A percentile compares a stretch with the other conserved stretches of the same genome.
Evolutionary conservation across 2,888 invertebrate genomes (phyloP).

Genomic region (Carcina quercana): DNA sequence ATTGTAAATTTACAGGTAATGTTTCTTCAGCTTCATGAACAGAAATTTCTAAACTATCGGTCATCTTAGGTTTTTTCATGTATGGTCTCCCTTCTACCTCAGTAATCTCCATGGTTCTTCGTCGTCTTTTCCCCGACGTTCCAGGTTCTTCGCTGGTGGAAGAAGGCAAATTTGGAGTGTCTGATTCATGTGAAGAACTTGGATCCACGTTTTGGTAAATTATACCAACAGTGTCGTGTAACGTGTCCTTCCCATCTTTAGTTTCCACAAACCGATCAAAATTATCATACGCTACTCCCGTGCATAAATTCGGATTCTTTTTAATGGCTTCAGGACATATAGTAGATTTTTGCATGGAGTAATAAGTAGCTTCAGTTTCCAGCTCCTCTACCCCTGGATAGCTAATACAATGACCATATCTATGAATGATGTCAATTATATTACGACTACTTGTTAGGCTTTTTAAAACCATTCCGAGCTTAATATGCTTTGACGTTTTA

Average conservation of each 20-base stretch:
- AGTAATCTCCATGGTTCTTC: constrained; percentile 20
- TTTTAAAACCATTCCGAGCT: constrained; percentile 26
- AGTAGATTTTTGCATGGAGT: constrained; percentile 8
- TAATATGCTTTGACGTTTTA: constrained; percentile 25
- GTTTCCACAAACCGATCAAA: background rate
- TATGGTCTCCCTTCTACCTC: constrained; percentile 15
- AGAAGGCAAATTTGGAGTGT: constrained; percentile 11
- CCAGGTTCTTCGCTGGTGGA: constrained; percentile 7
- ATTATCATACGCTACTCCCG: constrained; percentile 15
- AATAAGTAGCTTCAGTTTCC: constrained; percentile 19
- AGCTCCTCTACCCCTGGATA: constrained; percentile 20
- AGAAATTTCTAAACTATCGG: constrained; percentile 14
- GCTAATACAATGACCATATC: constrained; percentile 24
- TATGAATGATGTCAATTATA: constrained; percentile 6
- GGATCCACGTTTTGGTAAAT: constrained; percentile 10
- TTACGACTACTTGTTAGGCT: constrained; percentile 21
- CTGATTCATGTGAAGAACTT: constrained; percentile 8
- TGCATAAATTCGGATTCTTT: constrained; percentile 17
- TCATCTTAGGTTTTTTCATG: constrained; percentile 21
- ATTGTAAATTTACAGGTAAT: too few species aligned
- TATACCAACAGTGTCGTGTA: constrained; percentile 16
- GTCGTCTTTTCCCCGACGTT: constrained; percentile 12
- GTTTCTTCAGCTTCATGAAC: too few species aligned
- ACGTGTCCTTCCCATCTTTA: background rate
- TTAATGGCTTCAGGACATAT: constrained; percentile 9